These are phyloP conservation scores for Pseudochaenichthys georgianus DNA, from an alignment of 2,797 vertebrate species.

Conservation along the genomic window DNA sequence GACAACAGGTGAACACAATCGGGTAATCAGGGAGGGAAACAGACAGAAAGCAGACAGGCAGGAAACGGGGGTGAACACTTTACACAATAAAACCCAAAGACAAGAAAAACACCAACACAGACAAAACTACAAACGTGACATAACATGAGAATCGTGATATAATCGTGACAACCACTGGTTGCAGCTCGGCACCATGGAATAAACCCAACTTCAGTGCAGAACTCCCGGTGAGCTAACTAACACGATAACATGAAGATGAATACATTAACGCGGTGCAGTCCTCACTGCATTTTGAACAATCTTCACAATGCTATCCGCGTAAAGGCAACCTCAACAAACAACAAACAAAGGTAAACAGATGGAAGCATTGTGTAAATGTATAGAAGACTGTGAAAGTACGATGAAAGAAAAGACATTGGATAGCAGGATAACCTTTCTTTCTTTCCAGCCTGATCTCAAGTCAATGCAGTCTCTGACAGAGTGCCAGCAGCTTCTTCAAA, in stretches of 20 bases:
- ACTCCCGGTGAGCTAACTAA: not conserved
- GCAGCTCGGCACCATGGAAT: not conserved
- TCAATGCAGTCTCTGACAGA: not conserved
- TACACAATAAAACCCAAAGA: too few relatives aligned
- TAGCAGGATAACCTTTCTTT: not conserved
- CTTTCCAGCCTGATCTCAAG: conserved; percentile 9
- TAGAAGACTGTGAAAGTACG: not conserved
- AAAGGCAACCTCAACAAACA: fast-evolving
- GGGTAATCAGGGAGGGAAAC: too few relatives aligned
- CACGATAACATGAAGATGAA: not conserved
- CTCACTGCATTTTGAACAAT: not conserved
- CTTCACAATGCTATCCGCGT: not conserved
- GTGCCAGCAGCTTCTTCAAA: conserved; percentile 9
- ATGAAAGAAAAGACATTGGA: not conserved
- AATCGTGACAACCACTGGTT: not conserved
- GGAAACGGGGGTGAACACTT: too few relatives aligned
- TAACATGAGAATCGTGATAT: too few relatives aligned
- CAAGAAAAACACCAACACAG: too few relatives aligned
- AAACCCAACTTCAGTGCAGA: not conserved
- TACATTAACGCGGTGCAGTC: not conserved
- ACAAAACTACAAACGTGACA: too few relatives aligned
- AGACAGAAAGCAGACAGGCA: too few relatives aligned
- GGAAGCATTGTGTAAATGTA: too few relatives aligned
- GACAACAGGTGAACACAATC: too few relatives aligned
- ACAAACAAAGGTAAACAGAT: not conserved